Evolutionary conservation across 1,140 invertebrate species (phyloP).

Genomic region (Oryctes rhinoceros): DNA sequence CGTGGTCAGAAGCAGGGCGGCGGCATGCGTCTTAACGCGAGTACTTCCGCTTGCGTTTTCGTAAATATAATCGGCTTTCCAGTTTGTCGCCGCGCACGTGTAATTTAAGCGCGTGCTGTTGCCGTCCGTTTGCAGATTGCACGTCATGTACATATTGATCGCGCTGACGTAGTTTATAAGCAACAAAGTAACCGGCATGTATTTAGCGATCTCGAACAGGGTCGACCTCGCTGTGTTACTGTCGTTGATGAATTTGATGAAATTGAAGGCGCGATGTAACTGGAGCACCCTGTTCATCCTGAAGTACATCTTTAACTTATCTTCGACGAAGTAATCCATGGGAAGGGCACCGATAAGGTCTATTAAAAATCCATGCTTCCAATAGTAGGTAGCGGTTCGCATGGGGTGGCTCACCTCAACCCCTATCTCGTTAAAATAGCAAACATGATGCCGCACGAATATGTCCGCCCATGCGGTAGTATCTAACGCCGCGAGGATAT

Average conservation of each 20-base stretch:
- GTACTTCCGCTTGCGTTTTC: not conserved
- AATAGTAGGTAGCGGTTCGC: constrained; percentile 47
- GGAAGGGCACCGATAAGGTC: constrained; percentile 47
- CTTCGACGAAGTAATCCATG: constrained; percentile 34
- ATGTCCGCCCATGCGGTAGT: constrained; percentile 45
- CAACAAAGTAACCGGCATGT: constrained; percentile 4
- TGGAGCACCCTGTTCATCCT: constrained; percentile 37
- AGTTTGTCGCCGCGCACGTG: not conserved
- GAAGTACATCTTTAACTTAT: not conserved
- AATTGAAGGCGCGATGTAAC: constrained; percentile 8
- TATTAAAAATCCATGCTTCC: constrained; percentile 45
- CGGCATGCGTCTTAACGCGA: not conserved
- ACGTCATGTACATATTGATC: constrained; percentile 12
- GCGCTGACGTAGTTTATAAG: constrained; percentile 21
- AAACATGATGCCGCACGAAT: constrained; percentile 47
- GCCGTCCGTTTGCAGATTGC: not conserved
- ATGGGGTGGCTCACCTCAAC: constrained; percentile 45
- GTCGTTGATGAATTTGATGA: constrained; percentile 33
- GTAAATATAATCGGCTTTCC: not conserved
- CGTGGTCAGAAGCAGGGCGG: not conserved
- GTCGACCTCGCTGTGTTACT: constrained; percentile 8
- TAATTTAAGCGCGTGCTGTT: not conserved
- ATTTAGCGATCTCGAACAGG: constrained; percentile 22
- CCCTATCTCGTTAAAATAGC: constrained; percentile 48
- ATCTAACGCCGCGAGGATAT: constrained; percentile 44